Evolutionary conservation across 2,797 vertebrate genomes (phyloP).

Genomic region (Yasuhikotakia modesta): DNA sequence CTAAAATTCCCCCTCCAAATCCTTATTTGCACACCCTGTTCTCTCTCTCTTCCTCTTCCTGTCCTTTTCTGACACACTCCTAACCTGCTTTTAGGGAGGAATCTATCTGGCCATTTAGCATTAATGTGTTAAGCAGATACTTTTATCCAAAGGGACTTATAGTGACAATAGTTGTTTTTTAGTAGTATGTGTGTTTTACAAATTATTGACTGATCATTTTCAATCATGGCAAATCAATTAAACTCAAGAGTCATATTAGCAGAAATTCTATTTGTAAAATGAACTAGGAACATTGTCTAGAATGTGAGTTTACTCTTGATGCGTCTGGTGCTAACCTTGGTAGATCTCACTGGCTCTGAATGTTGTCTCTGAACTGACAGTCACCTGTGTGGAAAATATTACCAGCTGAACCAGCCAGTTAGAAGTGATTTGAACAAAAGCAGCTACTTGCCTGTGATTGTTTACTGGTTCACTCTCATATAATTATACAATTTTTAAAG

Average conservation of each 20-base stretch:
- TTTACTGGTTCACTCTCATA: too few species aligned
- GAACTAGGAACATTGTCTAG: neutral
- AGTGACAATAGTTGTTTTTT: neutral
- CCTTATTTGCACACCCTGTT: slow-evolving; percentile 18
- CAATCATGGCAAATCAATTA: too few species aligned
- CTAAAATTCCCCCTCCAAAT: slow-evolving; percentile 26
- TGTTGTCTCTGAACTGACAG: neutral
- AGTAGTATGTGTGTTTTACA: neutral
- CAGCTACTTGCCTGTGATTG: neutral
- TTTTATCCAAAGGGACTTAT: neutral
- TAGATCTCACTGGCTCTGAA: neutral
- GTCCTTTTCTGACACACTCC: neutral
- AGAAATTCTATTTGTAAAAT: neutral
- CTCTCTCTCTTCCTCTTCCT: neutral
- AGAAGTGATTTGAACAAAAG: neutral
- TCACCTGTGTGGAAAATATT: neutral
- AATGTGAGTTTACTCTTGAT: neutral
- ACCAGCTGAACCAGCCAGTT: neutral
- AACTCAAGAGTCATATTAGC: too few species aligned
- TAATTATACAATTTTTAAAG: too few species aligned
- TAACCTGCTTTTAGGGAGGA: neutral
- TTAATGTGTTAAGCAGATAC: neutral
- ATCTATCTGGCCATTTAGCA: neutral
- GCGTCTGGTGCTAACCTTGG: neutral
- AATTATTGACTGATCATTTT: too few species aligned